phyloP scores from a whole-genome alignment of 2,113 vertebrate genomes.

The Ariopsis seemanni region DNA sequence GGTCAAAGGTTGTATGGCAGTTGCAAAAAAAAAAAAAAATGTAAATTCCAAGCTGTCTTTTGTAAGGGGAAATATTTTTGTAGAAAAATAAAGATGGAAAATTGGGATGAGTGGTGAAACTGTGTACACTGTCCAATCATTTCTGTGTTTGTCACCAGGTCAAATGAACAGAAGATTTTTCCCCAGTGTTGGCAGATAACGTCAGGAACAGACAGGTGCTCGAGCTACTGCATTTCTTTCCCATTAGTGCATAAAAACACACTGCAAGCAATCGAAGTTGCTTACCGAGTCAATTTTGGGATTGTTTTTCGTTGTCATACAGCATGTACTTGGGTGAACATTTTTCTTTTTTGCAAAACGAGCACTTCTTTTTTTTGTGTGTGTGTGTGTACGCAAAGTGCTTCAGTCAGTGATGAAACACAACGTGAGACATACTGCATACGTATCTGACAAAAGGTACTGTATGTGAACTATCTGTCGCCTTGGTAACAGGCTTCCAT shows the following conservation, averaged over 20 bases:
- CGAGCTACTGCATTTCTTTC: neutral
- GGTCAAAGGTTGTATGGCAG: slow-evolving; percentile 59
- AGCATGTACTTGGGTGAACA: neutral
- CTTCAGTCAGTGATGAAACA: slow-evolving; percentile 10
- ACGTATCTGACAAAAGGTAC: slow-evolving; percentile 14
- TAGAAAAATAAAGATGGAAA: slow-evolving; percentile 65
- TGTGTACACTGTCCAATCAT: slow-evolving; percentile 1
- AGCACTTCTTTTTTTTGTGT: neutral
- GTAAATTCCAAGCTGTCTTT: slow-evolving; percentile 73
- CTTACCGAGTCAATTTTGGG: neutral
- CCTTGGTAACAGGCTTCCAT: slow-evolving; percentile 35
- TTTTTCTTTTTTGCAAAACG: neutral
- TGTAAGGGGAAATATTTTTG: slow-evolving; percentile 79
- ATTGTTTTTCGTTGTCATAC: neutral
- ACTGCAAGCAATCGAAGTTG: slow-evolving; percentile 25
- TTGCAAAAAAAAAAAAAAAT: slow-evolving; percentile 57
- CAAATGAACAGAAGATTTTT: neutral
- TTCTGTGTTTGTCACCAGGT: slow-evolving; percentile 10
- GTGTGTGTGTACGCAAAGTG: neutral
- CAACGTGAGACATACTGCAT: neutral
- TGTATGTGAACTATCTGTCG: slow-evolving; percentile 33
- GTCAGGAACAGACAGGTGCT: slow-evolving; percentile 18
- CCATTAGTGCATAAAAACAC: neutral
- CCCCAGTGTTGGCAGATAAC: slow-evolving; percentile 6
- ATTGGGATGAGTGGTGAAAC: neutral